Evolutionary conservation across 2,888 invertebrate species (phyloP).

Genomic region (Mayetiola destructor): DNA sequence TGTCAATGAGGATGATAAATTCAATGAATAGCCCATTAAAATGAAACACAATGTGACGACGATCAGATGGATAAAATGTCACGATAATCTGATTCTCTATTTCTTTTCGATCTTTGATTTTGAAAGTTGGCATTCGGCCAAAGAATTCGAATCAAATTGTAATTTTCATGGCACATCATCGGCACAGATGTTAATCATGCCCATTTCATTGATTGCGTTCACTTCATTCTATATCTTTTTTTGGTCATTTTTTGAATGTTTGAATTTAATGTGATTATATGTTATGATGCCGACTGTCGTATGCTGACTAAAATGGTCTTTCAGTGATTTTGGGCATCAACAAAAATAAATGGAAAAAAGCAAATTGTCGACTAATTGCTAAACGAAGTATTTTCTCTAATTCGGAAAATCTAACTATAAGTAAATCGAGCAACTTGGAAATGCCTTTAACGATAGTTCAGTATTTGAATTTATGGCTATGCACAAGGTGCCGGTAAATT

Average conservation of each 20-base stretch:
- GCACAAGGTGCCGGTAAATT: no score
- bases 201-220: no score
- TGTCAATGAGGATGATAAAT: slow-evolving; percentile 2
- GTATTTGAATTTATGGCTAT: no score
- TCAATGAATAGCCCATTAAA: slow-evolving; percentile 2
- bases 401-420: no score
- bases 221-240: neutral
- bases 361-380: neutral
- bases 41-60: neutral
- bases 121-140: neutral
- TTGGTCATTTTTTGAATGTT: neutral
- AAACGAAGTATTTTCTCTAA: no score
- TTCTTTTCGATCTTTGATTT: neutral
- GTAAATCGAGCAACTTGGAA: no score
- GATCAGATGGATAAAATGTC: neutral
- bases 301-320: slow-evolving; percentile 7
- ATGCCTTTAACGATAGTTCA: no score
- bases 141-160: neutral
- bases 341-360: neutral
- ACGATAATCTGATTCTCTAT: neutral
- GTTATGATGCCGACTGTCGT: neutral
- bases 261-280: neutral
- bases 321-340: no score
- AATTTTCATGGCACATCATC: neutral
- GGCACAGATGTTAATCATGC: neutral